Conservation (phyloP, 2,888 invertebrate species). For the Noctuana brunneofusca region DNA sequence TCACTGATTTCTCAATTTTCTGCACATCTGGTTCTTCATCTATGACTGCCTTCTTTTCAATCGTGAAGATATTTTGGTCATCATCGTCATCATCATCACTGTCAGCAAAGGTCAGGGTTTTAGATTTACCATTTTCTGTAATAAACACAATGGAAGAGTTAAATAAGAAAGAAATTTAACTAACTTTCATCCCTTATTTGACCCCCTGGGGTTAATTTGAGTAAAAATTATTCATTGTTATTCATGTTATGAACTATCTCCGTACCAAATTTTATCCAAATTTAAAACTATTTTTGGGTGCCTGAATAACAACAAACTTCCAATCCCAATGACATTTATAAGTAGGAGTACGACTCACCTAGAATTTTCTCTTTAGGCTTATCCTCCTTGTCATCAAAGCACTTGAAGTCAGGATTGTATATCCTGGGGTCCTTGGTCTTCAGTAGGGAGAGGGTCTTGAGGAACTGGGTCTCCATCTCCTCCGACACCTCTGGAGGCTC, state of each 20-base stretch:
- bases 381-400: constrained; percentile 83
- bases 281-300: too few species aligned
- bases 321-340: too few species aligned
- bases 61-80: constrained; percentile 68
- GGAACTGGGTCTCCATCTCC: constrained; percentile 92
- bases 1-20: constrained; percentile 27
- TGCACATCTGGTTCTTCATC: constrained; percentile 26
- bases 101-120: constrained; percentile 71
- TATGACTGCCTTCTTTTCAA: constrained; percentile 69
- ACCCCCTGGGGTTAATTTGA: too few species aligned
- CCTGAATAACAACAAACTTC: too few species aligned
- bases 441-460: constrained; percentile 91
- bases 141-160: too few species aligned
- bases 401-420: constrained; percentile 89
- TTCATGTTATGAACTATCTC: too few species aligned
- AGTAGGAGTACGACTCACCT: too few species aligned
- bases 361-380: constrained; percentile 63
- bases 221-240: too few species aligned
- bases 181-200: too few species aligned
- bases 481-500: constrained; percentile 82
- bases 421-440: constrained; percentile 95
- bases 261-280: too few species aligned
- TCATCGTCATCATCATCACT: constrained; percentile 72
- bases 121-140: constrained; percentile 59
- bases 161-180: too few species aligned